Base-by-base conservation (phyloP, 2,888 invertebrate genomes). In the Tineola bisselliella region DNA sequence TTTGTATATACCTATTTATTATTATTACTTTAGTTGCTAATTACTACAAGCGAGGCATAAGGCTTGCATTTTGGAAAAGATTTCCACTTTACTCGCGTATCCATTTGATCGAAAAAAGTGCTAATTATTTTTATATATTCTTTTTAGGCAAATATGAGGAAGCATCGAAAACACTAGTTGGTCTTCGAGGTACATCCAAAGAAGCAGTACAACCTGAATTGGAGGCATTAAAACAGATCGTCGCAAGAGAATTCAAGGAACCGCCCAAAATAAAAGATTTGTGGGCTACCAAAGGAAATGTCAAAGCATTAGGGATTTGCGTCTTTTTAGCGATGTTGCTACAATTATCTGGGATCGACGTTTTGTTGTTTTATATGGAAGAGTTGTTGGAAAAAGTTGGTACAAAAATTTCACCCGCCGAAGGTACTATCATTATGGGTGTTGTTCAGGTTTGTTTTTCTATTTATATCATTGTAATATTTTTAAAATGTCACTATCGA, bases 331-430 rank as follows among this genome's bases (percentile, higher is more conserved):
- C 94, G 63, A 86, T 91, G 69, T 90, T 95, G 70, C 95, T 97
- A 68, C 96, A 97, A 72, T 78, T 95, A 44, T 93, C 93, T 0
- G 94, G 94, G 0, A 92, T 94, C 63, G 94, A 94, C 71, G 92
- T 93, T 0, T 89, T 95, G 1, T 84, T 94, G 59, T 93, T 94
- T 74, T 94, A 93, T 72, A 91, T 93, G 67, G 91, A 93, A 69
- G 87, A 86, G 10, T 90, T 94, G 63, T 91, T 94, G 62, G 77
- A 76, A 33, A 90, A 89, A 63, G 91, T 95, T 3, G 91, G 91
- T 58, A 90, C 90, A 15, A 77, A 76, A 1, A 77, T 94, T 1
- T 82, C 91, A 1, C 88, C 92, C 0, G 88, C 91, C 0, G 71
- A 90, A 58, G 91, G 92, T 0, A 91, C 94, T 18, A 93, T 95